Evolutionary conservation across 1,140 invertebrate genomes (phyloP).

Genomic region (Calycopis cecrops): DNA sequence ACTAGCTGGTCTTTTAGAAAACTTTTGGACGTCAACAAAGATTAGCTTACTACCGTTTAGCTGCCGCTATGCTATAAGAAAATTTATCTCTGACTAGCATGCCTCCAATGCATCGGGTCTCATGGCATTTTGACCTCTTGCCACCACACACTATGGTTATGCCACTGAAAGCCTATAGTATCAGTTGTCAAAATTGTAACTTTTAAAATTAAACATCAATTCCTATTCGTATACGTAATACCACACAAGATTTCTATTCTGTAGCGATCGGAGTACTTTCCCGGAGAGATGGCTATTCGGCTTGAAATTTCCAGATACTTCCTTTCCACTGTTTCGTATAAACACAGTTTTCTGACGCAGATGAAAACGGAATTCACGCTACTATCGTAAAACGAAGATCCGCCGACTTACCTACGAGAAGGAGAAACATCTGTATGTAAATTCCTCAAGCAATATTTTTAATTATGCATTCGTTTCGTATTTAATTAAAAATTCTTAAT

Average conservation of each 20-base stretch:
- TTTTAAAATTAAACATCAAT: not conserved
- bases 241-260: conserved; percentile 43
- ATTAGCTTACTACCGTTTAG: too few relatives aligned
- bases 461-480: conserved; percentile 4
- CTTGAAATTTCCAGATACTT: conserved; percentile 47
- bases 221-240: conserved; percentile 42
- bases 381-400: conserved; percentile 59
- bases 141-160: too few relatives aligned
- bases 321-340: conserved; percentile 59
- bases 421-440: conserved; percentile 62
- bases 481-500: not conserved
- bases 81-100: too few relatives aligned
- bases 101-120: too few relatives aligned
- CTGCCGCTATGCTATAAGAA: too few relatives aligned
- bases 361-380: conserved; percentile 57
- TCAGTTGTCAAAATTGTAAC: not conserved
- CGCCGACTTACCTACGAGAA: conserved; percentile 40
- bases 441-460: conserved; percentile 37
- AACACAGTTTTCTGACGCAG: conserved; percentile 53
- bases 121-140: too few relatives aligned
- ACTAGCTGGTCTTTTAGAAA: too few relatives aligned
- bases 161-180: too few relatives aligned
- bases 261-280: conserved; percentile 51
- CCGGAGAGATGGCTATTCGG: conserved; percentile 59
- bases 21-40: too few relatives aligned